Evolutionary conservation across 2,888 invertebrate genomes (phyloP), one percentile per base, ranked within the genome.

Genomic region (Galerucella calmariensis): DNA sequence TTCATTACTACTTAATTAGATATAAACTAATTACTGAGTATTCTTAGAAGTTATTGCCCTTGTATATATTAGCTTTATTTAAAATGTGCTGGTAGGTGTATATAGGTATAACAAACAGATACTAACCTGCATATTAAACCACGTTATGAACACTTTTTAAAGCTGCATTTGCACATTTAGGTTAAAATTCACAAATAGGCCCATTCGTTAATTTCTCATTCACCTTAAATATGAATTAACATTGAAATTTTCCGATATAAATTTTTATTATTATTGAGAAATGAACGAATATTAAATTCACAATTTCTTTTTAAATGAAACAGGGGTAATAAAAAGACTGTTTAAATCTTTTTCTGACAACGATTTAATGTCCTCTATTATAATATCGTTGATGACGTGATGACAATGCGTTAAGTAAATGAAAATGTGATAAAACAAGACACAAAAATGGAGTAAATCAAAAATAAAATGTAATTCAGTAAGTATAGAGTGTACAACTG

Each of bases 321-420:
- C 44, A 66, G 71, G 71, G 41, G 44, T 53, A 53, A 71, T 12
- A 71, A 63, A 46, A 70, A 71, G 58, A 24, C 53, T 71, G 11
- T 9, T 65, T 56, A 44, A 10, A 56, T 56, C 46, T 58, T 71
- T 71, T 65, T 35, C 9, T 51, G 59, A 72, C 66, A 72, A 72
- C 72, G 72, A 72, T 72, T 72, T 66, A 66, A 66, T 72, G 66
- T 72, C 66, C 59, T 51, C 56, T 66, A 46, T 44, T 71, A 71
- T 65, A 72, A 66, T 67, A 72, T 72, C 72, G 72, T 72, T 72
- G 72, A 67, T 65, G 58, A 56, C 56, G 65, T 65, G 24, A 71
- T 71, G 71, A 71, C 65, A 71, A 65, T 8, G 16, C 46, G 16
- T 44, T 46, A 46, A 24, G 4, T 41, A 63, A 62, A 70, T 65